These are phyloP conservation scores for Cheiracanthium punctorium DNA, from an alignment of 2,888 invertebrate species.

Conservation along the genomic window DNA sequence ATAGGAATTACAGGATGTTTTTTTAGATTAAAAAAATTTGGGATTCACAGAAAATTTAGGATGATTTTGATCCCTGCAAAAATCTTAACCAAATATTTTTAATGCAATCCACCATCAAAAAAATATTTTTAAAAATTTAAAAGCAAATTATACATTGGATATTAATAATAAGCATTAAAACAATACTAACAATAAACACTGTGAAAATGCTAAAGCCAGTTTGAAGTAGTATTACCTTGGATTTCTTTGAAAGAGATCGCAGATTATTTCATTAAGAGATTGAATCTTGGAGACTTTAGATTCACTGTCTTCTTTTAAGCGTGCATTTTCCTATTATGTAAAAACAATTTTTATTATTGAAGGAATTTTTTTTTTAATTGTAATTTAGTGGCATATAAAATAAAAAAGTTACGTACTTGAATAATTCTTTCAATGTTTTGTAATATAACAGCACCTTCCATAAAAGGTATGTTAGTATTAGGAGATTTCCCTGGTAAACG, in stretches of 20 bases:
- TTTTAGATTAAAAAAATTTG: too few relatives aligned
- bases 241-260: constrained; percentile 71
- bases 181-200: too few relatives aligned
- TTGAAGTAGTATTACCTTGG: constrained; percentile 68
- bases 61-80: too few relatives aligned
- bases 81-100: too few relatives aligned
- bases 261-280: constrained; percentile 71
- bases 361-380: neutral
- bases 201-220: too few relatives aligned
- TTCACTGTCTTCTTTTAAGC: constrained; percentile 70
- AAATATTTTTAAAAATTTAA: too few relatives aligned
- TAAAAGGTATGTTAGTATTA: constrained; percentile 20
- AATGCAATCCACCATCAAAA: too few relatives aligned
- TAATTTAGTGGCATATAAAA: too few relatives aligned
- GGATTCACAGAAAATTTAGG: too few relatives aligned
- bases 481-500: constrained; percentile 29
- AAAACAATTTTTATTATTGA: neutral
- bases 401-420: constrained; percentile 38
- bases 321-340: constrained; percentile 68
- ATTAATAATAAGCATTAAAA: too few relatives aligned
- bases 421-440: constrained; percentile 71
- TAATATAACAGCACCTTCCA: constrained; percentile 67
- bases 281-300: constrained; percentile 71
- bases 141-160: too few relatives aligned
- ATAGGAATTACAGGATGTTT: too few relatives aligned